These are phyloP conservation scores for Lacerta viridis DNA, from an alignment of 2,797 vertebrate species.

Conservation along the genomic window DNA sequence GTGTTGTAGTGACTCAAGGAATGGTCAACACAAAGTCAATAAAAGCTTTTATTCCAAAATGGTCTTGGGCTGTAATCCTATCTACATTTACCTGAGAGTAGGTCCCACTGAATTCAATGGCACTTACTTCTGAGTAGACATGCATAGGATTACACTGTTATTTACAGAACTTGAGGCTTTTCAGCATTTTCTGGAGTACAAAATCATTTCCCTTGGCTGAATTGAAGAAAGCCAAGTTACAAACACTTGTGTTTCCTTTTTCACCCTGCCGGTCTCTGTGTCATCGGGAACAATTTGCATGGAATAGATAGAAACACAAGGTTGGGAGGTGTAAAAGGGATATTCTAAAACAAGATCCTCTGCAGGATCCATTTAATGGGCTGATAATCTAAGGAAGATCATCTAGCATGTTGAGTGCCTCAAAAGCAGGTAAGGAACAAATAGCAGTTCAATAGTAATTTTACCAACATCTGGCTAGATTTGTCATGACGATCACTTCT, in stretches of 20 bases:
- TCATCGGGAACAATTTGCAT: neutral
- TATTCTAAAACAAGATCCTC: neutral
- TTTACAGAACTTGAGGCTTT: neutral
- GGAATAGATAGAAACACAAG: neutral
- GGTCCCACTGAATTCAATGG: neutral
- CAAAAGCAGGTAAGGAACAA: neutral
- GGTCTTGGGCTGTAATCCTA: neutral
- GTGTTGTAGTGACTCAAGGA: constrained; percentile 50
- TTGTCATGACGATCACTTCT: neutral
- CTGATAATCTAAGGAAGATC: neutral
- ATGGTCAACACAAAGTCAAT: constrained; percentile 41
- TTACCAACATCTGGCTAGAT: neutral
- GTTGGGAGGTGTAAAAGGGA: neutral
- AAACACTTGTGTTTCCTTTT: neutral
- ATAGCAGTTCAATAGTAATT: no score
- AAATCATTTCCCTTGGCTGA: constrained; percentile 23
- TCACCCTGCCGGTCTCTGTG: neutral
- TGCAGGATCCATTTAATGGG: neutral
- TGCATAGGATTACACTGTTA: neutral
- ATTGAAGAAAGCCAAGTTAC: neutral
- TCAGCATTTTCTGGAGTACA: neutral
- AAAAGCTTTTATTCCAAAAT: neutral
- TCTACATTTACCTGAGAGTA: neutral
- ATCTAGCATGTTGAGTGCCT: neutral
- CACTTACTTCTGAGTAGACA: neutral